Evolutionary conservation across 2,113 vertebrate species (phyloP), one percentile per base, ranked within the genome.

Genomic region (Passerina amoena): DNA sequence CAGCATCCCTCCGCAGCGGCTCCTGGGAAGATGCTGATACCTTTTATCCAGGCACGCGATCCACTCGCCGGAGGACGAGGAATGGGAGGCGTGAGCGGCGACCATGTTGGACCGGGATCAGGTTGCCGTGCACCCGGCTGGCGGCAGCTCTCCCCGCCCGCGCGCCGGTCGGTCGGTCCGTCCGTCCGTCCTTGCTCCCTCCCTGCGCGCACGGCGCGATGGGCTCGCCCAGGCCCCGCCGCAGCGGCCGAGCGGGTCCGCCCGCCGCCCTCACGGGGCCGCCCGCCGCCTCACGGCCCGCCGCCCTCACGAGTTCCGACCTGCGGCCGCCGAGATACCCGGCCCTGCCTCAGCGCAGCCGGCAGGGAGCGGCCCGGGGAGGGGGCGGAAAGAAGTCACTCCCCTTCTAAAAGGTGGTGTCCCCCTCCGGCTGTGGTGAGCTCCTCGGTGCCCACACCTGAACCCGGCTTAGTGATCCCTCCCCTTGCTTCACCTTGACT

Each of bases 11-110:
- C 86, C 27, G 24, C 85, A 27, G 90, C 92, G 37, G 59, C n/a
- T 73, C 38, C 57, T 19, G 23, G 25, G 40, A 47, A 75, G 83
- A 85, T 50, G 64, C 54, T 28, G 78, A 86, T 98, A 99, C 99
- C 99, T 99, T 96, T 99, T 99, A 97, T 99, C 99, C 95, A 99
- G 97, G 96, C 99, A 99, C 92, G 99, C 97, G 95, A 99, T 99
- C 99, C 99, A 99, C 97, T 99, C 99, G 88, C 98, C 96, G 77
- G 99, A 99, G 86, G 99, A 98, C 61, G 98, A 98, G 71, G 99
- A 97, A 97, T 98, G 99, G 80, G 98, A 98, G 75, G 98, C 97
- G 98, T 98, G 99, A 88, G 98, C 99, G 92, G 99, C 99, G 63
- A 99, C 99, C 99, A 99, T 99, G 97, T 98, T 99, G 97, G 94